Base-by-base conservation (phyloP, 2,888 invertebrate genomes). In the Galerucella nymphaeae region DNA sequence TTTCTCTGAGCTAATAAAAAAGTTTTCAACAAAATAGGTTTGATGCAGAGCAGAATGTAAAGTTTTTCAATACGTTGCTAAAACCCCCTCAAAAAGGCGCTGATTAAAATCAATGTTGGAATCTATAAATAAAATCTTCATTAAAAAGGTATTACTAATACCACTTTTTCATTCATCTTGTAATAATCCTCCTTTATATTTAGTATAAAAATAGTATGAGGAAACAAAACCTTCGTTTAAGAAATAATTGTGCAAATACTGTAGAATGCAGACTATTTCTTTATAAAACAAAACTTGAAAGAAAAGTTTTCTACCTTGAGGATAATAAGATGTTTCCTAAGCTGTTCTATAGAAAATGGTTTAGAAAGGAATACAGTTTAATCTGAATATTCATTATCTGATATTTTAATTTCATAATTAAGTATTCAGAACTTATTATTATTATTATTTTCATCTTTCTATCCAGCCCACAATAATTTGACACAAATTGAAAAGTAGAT, bases 111-210 rank as follows among this genome's bases (percentile, higher is more conserved):
- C 55, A 63, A 41, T 63, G 69, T 63, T 53, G 20, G 14, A 55
- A 57, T 23, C 63, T 63, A 58, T 70, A 70, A 70, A 70, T 70
- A 64, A 70, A 30, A 30, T 30, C 30, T 30, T 30, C 30, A 30
- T 23, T 23, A 23, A 23, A 23, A 23, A 3, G 2, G 23, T 23
- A 23, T 23, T 23, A 23, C 3, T 23, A 23, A 23, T 23, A 23
- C 23, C 3, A 23, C 3, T 30, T 30, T 30, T 30, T 30, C 30
- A 30, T 8, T 30, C 30, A 30, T 8, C 30, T 8, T 0, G 1
- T 8, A 8, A 30, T 30, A 30, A 30, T 30, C 8, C 6, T 30
- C 30, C 8, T 30, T 5, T 8, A 6, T 30, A 30, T 30, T 30
- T 30, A 8, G 30, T 30, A 30, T 30, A 30, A 30, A 30, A 30